A percentile compares a stretch with the other conserved stretches of the same genome.
These are phyloP conservation scores for Sitta europaea DNA, from an alignment of 2,113 vertebrate species.

Conservation along the genomic window DNA sequence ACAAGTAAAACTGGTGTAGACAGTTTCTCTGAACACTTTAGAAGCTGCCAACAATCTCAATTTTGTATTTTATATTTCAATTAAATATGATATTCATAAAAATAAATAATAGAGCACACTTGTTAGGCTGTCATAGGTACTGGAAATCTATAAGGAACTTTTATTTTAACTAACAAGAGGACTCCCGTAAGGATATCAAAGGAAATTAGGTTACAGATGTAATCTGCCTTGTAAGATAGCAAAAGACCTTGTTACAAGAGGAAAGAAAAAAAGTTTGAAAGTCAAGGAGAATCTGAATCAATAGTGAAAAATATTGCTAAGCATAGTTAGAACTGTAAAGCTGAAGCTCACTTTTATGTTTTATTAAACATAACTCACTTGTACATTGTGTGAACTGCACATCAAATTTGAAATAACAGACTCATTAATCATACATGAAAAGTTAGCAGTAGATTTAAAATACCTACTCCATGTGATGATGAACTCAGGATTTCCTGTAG, in stretches of 20 bases:
- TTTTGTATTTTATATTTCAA: neutral
- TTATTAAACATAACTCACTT: conserved; percentile 10
- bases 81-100: neutral
- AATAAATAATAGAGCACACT: neutral
- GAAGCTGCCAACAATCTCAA: neutral
- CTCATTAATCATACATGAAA: conserved; percentile 6
- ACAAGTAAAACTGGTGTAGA: neutral
- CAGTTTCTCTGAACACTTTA: neutral
- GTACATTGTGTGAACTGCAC: neutral
- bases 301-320: neutral
- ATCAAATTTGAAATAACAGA: neutral
- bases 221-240: neutral
- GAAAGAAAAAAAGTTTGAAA: neutral
- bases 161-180: neutral
- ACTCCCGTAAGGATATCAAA: neutral
- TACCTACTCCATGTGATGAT: neutral
- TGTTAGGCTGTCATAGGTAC: neutral
- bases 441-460: neutral
- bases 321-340: neutral
- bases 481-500: neutral
- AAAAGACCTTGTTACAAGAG: neutral
- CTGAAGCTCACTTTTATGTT: neutral
- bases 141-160: neutral
- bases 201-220: neutral
- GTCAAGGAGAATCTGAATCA: neutral